Evolutionary conservation across 2,113 vertebrate genomes (phyloP).

Genomic region (Alethe castanea): DNA sequence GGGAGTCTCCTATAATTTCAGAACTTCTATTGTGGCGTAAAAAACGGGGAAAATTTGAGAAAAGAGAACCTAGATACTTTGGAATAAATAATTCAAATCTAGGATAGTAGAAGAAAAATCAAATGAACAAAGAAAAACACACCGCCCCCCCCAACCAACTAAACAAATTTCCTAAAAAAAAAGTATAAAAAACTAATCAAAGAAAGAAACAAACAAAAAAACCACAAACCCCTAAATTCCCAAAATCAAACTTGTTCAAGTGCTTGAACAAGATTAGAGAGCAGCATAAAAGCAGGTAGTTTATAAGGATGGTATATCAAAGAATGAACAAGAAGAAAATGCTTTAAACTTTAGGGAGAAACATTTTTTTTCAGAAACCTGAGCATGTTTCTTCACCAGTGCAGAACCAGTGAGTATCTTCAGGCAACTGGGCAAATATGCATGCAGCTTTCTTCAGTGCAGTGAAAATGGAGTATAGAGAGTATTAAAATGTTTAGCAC

Average conservation of each 20-base stretch:
- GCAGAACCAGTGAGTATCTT: background rate
- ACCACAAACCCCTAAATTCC: fast-evolving
- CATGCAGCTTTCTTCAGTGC: background rate
- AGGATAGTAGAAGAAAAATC: background rate
- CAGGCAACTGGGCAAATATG: background rate
- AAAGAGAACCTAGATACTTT: background rate
- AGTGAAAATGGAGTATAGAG: background rate
- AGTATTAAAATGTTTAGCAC: background rate
- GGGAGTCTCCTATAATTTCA: background rate
- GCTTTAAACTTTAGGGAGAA: background rate
- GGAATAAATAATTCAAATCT: background rate
- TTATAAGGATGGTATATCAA: background rate
- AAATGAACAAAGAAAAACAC: background rate
- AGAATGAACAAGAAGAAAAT: background rate
- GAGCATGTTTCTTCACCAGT: background rate
- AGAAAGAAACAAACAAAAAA: background rate
- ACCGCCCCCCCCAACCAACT: fast-evolving
- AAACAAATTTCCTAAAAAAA: too few species aligned
- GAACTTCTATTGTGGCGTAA: background rate
- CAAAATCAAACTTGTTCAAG: background rate
- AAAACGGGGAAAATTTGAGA: background rate
- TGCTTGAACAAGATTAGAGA: background rate
- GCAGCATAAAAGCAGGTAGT: background rate
- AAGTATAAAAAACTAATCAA: too few species aligned
- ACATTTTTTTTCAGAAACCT: background rate